A percentile compares a stretch with the other conserved stretches of the same genome.
Conservation (phyloP, 2,113 vertebrate genomes). For the Desmodus rotundus region DNA sequence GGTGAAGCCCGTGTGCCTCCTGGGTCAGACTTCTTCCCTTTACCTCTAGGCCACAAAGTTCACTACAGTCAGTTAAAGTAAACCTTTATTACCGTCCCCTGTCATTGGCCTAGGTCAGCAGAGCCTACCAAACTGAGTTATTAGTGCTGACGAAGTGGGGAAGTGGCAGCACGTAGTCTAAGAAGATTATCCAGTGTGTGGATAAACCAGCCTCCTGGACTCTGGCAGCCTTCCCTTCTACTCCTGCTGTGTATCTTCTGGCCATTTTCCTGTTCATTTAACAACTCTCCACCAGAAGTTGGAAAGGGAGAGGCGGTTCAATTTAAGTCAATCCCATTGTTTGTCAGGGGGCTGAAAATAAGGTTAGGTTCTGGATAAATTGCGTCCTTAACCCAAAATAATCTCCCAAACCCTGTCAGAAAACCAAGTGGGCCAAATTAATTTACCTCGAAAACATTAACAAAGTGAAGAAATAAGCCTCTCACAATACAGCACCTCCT, state of each 20-base stretch:
- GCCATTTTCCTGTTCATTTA: conserved; percentile 56
- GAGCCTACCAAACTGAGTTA: conserved; percentile 11
- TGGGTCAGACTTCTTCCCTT: not conserved
- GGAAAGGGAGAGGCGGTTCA: conserved; percentile 7
- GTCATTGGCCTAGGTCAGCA: not conserved
- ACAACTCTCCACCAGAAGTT: conserved; percentile 18
- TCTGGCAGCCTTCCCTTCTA: not conserved
- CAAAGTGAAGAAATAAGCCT: not conserved
- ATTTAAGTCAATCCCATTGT: conserved; percentile 40
- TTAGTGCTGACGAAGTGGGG: not conserved
- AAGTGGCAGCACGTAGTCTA: not conserved
- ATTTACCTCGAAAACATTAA: conserved; percentile 27
- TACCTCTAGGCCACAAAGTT: conserved; percentile 22
- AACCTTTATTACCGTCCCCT: conserved; percentile 13
- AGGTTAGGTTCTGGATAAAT: not conserved
- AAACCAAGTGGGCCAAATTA: conserved; percentile 27
- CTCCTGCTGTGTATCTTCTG: conserved; percentile 32
- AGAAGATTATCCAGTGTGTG: conserved; percentile 31
- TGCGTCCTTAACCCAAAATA: conserved; percentile 29
- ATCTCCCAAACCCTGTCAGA: not conserved
- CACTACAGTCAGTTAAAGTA: conserved; percentile 13
- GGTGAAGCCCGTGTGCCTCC: not conserved
- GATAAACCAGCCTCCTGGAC: conserved; percentile 25
- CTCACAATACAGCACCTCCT: not conserved
- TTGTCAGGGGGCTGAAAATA: conserved; percentile 40